These are phyloP conservation scores for Notarius lentiginosus DNA, from an alignment of 2,113 vertebrate genomes.

Conservation along the genomic window DNA sequence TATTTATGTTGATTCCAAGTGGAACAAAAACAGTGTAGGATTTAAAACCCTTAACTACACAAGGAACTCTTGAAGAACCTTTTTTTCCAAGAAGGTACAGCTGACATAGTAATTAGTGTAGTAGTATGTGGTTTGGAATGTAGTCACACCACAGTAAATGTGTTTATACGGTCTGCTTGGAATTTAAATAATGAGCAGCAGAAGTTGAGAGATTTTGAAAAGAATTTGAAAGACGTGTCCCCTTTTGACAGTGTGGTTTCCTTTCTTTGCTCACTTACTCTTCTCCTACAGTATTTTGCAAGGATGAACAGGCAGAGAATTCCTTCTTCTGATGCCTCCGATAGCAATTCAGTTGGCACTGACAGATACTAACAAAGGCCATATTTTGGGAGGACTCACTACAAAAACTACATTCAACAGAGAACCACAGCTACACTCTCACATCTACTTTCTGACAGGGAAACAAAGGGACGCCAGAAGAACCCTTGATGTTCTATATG, in stretches of 20 bases:
- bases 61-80: neutral
- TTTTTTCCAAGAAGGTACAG: neutral
- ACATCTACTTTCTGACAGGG: neutral
- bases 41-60: neutral
- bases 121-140: neutral
- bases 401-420: neutral
- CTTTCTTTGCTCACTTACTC: neutral
- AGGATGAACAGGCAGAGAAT: neutral
- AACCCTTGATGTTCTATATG: neutral
- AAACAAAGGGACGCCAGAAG: neutral
- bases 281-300: neutral
- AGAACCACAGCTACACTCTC: neutral
- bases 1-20: neutral
- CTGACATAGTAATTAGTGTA: neutral
- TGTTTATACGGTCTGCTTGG: neutral
- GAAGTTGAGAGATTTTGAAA: neutral
- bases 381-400: neutral
- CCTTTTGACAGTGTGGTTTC: neutral
- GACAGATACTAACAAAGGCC: neutral
- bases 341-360: neutral
- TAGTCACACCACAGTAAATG: conserved; percentile 1
- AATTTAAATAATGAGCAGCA: neutral
- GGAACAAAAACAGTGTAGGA: neutral
- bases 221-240: neutral
- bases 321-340: neutral